phyloP scores from a whole-genome alignment of 1,140 invertebrate genomes.

The Trachymyrmex cornetzi region DNA sequence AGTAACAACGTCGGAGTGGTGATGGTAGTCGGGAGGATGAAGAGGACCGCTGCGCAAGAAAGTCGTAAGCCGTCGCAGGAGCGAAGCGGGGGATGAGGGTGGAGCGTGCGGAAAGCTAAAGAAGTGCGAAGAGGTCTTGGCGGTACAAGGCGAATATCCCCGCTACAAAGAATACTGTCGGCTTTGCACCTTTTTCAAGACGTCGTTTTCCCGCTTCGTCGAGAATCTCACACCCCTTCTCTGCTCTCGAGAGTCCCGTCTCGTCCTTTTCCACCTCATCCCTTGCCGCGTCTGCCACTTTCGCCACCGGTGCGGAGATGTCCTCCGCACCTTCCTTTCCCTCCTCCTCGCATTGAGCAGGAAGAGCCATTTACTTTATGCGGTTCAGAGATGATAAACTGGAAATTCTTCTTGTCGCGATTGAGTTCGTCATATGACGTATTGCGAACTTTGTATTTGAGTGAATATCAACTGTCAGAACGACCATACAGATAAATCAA shows the following conservation, averaged over 20 bases:
- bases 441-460: not conserved
- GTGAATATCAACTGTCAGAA: not conserved
- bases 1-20: slow-evolving; percentile 53
- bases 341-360: slow-evolving; percentile 25
- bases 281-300: slow-evolving; percentile 54
- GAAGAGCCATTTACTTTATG: slow-evolving; percentile 73
- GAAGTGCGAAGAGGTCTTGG: slow-evolving; percentile 84
- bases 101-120: slow-evolving; percentile 74
- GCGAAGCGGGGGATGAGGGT: not conserved
- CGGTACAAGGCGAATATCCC: slow-evolving; percentile 77
- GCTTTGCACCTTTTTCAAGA: slow-evolving; percentile 86
- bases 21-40: slow-evolving; percentile 51
- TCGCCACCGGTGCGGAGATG: slow-evolving; percentile 35
- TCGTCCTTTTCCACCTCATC: not conserved
- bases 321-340: not conserved
- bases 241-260: slow-evolving; percentile 8
- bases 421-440: not conserved
- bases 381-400: slow-evolving; percentile 66
- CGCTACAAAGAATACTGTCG: slow-evolving; percentile 85
- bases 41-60: slow-evolving; percentile 49
- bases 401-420: slow-evolving; percentile 29
- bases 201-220: slow-evolving; percentile 81
- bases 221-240: slow-evolving; percentile 52
- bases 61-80: slow-evolving; percentile 42
- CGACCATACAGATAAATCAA: not conserved